A percentile compares a stretch with the other conserved stretches of the same genome.
These are phyloP conservation scores for Tenebrosternarchus preto DNA, from an alignment of 2,113 vertebrate genomes.

Conservation along the genomic window DNA sequence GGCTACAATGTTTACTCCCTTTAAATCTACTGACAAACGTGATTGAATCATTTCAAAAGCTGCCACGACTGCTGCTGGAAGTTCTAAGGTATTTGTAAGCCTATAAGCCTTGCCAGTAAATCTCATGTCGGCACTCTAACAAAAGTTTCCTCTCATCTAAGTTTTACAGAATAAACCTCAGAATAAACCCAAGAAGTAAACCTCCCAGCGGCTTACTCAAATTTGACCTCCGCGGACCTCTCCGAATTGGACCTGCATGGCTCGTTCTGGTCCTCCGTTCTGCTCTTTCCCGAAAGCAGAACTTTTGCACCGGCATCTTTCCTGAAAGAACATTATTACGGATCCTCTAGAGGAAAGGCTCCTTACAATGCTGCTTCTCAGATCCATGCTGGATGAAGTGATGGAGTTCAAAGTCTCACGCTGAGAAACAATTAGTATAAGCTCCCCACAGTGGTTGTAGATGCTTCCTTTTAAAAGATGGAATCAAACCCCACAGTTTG, in stretches of 20 bases:
- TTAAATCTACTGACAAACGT: slow-evolving; percentile 3
- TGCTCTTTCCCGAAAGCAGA: slow-evolving; percentile 24
- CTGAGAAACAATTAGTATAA: slow-evolving; percentile 57
- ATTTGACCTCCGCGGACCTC: slow-evolving; percentile 3
- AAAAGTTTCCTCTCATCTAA: slow-evolving; percentile 4
- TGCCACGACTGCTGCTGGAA: not conserved
- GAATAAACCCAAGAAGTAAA: slow-evolving; percentile 1
- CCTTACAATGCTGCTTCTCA: slow-evolving; percentile 38
- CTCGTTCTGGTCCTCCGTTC: not conserved
- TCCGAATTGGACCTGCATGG: not conserved
- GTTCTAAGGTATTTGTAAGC: slow-evolving; percentile 11
- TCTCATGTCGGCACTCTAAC: slow-evolving; percentile 1
- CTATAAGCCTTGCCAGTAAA: not conserved
- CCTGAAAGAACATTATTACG: slow-evolving; percentile 43
- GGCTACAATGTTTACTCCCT: slow-evolving; percentile 5
- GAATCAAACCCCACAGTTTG: slow-evolving; percentile 48
- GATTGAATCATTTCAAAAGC: slow-evolving; percentile 22
- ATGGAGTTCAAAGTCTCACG: slow-evolving; percentile 42
- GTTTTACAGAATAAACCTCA: not conserved
- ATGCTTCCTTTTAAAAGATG: slow-evolving; percentile 51
- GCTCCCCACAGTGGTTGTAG: slow-evolving; percentile 47
- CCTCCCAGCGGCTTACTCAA: slow-evolving; percentile 4
- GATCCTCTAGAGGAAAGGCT: slow-evolving; percentile 45
- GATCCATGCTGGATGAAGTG: slow-evolving; percentile 36
- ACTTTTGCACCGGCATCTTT: not conserved